These are phyloP conservation scores for Agrypnus murinus DNA, from an alignment of 2,888 invertebrate genomes.

Conservation along the genomic window DNA sequence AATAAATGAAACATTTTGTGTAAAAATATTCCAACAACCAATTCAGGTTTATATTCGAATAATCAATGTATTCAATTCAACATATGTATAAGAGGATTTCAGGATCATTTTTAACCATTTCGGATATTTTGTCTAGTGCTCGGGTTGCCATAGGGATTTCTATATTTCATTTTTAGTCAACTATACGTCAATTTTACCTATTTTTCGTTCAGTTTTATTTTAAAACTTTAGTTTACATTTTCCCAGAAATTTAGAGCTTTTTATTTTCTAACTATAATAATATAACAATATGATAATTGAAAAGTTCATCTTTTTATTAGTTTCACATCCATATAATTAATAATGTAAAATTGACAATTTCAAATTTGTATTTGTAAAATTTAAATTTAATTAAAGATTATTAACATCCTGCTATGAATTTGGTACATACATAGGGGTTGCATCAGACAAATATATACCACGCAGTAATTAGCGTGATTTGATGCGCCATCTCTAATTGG, in stretches of 20 bases:
- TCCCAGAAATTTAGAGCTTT: no score
- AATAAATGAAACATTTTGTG: no score
- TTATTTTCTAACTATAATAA: no score
- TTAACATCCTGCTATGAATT: no score
- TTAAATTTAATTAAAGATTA: no score
- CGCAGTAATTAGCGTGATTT: conserved; percentile 62
- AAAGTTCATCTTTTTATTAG: no score
- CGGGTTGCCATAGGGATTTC: conserved; percentile 50
- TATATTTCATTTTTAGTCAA: conserved; percentile 7
- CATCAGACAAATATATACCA: conserved; percentile 34
- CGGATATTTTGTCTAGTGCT: conserved; percentile 54
- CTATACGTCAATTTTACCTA: conserved; percentile 24
- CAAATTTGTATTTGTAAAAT: no score
- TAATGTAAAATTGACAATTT: no score
- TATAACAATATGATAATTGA: no score
- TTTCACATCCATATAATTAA: no score
- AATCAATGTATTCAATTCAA: conserved; percentile 40
- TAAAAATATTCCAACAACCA: not conserved
- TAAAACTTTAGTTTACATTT: no score
- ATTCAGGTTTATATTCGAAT: conserved; percentile 11
- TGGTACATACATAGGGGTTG: not conserved
- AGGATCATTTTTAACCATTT: conserved; percentile 51
- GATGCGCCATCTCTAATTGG: conserved; percentile 61
- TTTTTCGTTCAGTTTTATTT: no score
- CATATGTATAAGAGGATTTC: conserved; percentile 54